Conservation (phyloP, 2,797 vertebrate genomes). For the Hydrophis major region DNA sequence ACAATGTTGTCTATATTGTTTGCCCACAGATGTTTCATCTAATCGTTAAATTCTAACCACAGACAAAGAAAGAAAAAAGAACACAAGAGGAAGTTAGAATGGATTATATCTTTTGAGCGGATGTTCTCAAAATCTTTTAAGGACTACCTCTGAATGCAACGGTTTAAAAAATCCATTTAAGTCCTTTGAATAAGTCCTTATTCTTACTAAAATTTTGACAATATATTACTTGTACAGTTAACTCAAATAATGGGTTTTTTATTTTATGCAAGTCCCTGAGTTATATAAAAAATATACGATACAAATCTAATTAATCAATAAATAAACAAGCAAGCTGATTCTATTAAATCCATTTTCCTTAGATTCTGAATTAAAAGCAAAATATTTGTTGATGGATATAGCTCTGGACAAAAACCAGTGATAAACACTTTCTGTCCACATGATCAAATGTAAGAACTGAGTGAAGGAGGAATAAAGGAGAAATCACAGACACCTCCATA, state of each 20-base stretch:
- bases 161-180: neutral
- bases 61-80: neutral
- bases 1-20: neutral
- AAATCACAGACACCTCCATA: neutral
- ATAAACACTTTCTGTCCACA: neutral
- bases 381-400: neutral
- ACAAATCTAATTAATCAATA: neutral
- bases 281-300: neutral
- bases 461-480: neutral
- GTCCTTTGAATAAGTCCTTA: neutral
- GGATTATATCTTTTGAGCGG: neutral
- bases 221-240: neutral
- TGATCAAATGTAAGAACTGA: fast-evolving
- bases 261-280: neutral
- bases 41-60: neutral
- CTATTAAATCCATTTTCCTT: neutral
- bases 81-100: neutral
- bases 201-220: slow-evolving; percentile 28
- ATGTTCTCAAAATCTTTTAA: neutral
- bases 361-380: neutral
- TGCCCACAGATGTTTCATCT: neutral
- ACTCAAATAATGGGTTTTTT: neutral
- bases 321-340: neutral
- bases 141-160: neutral
- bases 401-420: neutral